Percentiles rank a stretch among this genome's conserved stretches.
Evolutionary conservation across 2,888 invertebrate species (phyloP).

Genomic region (Oscheius myriophilus): DNA sequence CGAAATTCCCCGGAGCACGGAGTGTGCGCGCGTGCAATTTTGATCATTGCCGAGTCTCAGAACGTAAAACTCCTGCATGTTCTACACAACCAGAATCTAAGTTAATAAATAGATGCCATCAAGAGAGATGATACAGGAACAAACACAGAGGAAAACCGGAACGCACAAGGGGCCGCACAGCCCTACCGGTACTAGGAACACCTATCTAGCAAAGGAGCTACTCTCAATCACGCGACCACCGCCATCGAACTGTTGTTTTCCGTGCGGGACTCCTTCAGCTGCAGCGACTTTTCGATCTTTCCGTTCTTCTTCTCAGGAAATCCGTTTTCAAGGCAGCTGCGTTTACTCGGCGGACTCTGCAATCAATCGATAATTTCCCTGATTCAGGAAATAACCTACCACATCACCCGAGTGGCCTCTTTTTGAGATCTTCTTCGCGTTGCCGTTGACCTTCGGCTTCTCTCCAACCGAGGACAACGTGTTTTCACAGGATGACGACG

Average conservation of each 20-base stretch:
- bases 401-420: slow-evolving; percentile 10
- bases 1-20: slow-evolving; percentile 22
- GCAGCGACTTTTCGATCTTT: slow-evolving; percentile 28
- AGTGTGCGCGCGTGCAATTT: slow-evolving; percentile 5
- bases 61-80: not conserved
- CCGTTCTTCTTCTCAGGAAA: slow-evolving; percentile 45
- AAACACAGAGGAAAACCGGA: not conserved
- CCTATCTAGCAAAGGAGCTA: slow-evolving; percentile 6
- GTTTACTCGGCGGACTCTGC: slow-evolving; percentile 43
- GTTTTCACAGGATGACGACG: slow-evolving; percentile 21
- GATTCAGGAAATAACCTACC: not conserved
- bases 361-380: slow-evolving; percentile 3
- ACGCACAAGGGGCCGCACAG: not conserved
- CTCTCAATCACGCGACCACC: slow-evolving; percentile 25
- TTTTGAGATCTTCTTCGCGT: slow-evolving; percentile 17
- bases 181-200: slow-evolving; percentile 28
- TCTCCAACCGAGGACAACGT: not conserved
- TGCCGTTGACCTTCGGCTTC: slow-evolving; percentile 17
- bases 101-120: not conserved
- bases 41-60: slow-evolving; percentile 17
- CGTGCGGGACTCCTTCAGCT: slow-evolving; percentile 28
- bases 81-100: slow-evolving; percentile 21
- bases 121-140: not conserved
- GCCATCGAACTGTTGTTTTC: slow-evolving; percentile 33
- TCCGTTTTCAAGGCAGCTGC: slow-evolving; percentile 47